Base-by-base conservation (phyloP, 1,140 invertebrate species). In the Varroa destructor region DNA sequence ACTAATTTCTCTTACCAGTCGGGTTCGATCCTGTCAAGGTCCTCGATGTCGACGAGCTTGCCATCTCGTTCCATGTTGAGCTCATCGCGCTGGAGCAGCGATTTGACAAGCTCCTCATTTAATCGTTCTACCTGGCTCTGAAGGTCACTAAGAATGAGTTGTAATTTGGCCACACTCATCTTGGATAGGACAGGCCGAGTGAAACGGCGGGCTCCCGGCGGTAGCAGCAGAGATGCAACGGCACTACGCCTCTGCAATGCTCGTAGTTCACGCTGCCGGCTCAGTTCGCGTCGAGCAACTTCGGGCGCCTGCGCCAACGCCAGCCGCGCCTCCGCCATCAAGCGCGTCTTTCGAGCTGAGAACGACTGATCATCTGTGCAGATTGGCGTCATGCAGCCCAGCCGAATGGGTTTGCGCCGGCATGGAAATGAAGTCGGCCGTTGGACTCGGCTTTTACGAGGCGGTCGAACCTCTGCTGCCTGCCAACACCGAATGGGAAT, bases 381-480 rank as follows among this genome's bases (percentile, higher is more conserved):
- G 37, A 67, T 67, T 14, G 61, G 61, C 46, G 61, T 67, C 61
- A 67, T 67, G 37, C 61, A 67, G 61, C 46, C 46, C 61, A 67
- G 36, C 12, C 61, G 61, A 8, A 67, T 67, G 61, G 61, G 61
- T 40, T 67, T 67, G 37, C 61, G 61, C 14, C 61, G 61, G 37
- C 61, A 67, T 12, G 61, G 61, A 40, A 67, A 67, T 14, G 61
- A 67, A 14, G 61, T 67, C 8, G 61, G 61, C 40, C 61, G 40
- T 40, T 67, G 61, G 3, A 67, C 61, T 37, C 61, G 10, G 40
- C 61, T 67, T 37, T 46, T 67, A 5, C 61, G 61, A 12, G 37
- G 61, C 12, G 46, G 61, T 8, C 61, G 61, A 2, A 46, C 14
- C 14, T 67, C 61, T 46, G 10, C 3, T 12, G 46, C 61, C 61